A percentile compares a stretch with the other conserved stretches of the same genome.
Conservation (phyloP, 2,113 vertebrate species). For the Tursiops truncatus region DNA sequence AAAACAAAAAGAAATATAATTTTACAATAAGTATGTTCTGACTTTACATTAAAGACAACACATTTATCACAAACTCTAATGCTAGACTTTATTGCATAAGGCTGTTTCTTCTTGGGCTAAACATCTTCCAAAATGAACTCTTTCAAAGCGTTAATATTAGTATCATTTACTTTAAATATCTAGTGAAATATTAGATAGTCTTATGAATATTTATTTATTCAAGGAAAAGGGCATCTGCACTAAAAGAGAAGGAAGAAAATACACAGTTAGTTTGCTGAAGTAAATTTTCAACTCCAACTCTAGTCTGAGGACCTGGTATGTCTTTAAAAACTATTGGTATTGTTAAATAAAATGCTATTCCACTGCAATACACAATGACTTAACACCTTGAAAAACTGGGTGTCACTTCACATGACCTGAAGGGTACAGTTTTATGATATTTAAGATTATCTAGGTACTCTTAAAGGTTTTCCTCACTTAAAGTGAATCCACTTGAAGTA, state of each 20-base stretch:
- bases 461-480: slow-evolving; percentile 32
- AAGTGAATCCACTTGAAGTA: not conserved
- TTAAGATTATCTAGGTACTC: not conserved
- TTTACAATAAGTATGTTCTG: slow-evolving; percentile 33
- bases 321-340: slow-evolving; percentile 8
- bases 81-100: not conserved
- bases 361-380: not conserved
- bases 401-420: not conserved
- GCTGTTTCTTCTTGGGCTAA: slow-evolving; percentile 41
- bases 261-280: not conserved
- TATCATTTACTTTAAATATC: slow-evolving; percentile 40
- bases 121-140: slow-evolving; percentile 30
- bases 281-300: slow-evolving; percentile 17
- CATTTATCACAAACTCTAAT: slow-evolving; percentile 9
- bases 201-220: slow-evolving; percentile 7
- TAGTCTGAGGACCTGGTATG: not conserved
- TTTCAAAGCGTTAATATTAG: slow-evolving; percentile 21
- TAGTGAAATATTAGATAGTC: slow-evolving; percentile 24
- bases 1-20: slow-evolving; percentile 70
- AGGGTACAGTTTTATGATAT: not conserved
- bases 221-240: not conserved
- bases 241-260: not conserved
- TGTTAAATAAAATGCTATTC: not conserved
- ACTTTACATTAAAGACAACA: not conserved
- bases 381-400: not conserved